Conservation (phyloP, 2,888 invertebrate genomes). For the Plebejus anna region DNA sequence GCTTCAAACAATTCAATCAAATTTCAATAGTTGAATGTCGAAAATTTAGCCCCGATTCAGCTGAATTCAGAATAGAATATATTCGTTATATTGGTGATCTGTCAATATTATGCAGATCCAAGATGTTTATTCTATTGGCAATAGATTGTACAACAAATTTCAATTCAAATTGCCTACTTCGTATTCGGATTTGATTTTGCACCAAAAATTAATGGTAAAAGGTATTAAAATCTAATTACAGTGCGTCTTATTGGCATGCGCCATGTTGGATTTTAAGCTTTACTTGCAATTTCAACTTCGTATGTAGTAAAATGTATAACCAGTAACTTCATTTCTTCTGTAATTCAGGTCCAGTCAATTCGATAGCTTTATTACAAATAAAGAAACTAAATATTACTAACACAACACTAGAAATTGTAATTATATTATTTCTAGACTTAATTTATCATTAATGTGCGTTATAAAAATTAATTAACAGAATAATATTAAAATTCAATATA, state of each 20-base stretch:
- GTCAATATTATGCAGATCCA: constrained; percentile 25
- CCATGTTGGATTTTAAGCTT: neutral
- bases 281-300: neutral
- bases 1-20: constrained; percentile 18
- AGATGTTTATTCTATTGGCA: constrained; percentile 24
- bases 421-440: neutral
- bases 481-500: constrained; percentile 11
- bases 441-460: neutral
- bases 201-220: too few relatives aligned
- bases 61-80: neutral
- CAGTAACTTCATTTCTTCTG: too few relatives aligned
- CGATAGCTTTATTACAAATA: neutral
- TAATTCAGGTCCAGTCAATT: neutral
- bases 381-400: neutral
- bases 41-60: neutral
- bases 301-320: neutral
- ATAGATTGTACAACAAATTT: constrained; percentile 3
- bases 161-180: constrained; percentile 8
- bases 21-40: too few relatives aligned
- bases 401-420: neutral
- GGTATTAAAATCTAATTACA: neutral
- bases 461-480: neutral
- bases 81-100: constrained; percentile 13
- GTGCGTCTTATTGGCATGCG: neutral
- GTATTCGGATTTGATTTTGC: constrained; percentile 2